Evolutionary conservation across 2,113 vertebrate genomes (phyloP).

Genomic region (Myiozetetes cayanensis): DNA sequence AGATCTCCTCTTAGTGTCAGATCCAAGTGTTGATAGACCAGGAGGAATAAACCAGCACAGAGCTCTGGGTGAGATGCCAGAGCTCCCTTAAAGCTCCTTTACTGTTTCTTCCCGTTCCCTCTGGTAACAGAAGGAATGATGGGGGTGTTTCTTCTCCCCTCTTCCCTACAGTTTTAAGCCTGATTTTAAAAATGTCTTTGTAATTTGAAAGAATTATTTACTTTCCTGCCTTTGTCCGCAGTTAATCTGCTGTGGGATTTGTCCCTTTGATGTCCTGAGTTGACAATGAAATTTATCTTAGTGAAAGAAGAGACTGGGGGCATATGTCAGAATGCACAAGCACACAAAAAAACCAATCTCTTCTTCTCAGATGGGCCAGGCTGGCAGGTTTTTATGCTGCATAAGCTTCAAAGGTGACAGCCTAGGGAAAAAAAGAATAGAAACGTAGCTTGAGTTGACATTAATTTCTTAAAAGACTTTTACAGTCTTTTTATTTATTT

Average conservation of each 20-base stretch:
- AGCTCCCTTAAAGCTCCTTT: background rate
- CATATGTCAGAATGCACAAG: background rate
- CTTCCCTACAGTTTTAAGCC: background rate
- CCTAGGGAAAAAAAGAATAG: background rate
- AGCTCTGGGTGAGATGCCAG: background rate
- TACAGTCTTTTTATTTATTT: background rate
- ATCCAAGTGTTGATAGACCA: background rate
- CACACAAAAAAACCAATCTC: background rate
- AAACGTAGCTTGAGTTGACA: background rate
- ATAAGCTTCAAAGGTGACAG: background rate
- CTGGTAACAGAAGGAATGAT: background rate
- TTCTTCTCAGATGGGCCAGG: background rate
- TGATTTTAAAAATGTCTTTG: background rate
- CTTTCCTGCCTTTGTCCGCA: background rate
- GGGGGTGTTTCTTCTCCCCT: background rate
- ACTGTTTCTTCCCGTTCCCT: background rate
- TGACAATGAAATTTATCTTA: background rate
- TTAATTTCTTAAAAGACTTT: background rate
- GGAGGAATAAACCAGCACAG: background rate
- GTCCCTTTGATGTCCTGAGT: background rate
- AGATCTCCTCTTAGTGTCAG: background rate
- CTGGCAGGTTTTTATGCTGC: background rate
- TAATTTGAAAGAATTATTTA: slow-evolving; percentile 3
- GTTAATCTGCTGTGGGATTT: background rate
- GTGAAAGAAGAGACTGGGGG: background rate